These are phyloP conservation scores for Desmophyllum pertusum DNA, from an alignment of 92 coral and sea anemone genomes.

Conservation along the genomic window DNA sequence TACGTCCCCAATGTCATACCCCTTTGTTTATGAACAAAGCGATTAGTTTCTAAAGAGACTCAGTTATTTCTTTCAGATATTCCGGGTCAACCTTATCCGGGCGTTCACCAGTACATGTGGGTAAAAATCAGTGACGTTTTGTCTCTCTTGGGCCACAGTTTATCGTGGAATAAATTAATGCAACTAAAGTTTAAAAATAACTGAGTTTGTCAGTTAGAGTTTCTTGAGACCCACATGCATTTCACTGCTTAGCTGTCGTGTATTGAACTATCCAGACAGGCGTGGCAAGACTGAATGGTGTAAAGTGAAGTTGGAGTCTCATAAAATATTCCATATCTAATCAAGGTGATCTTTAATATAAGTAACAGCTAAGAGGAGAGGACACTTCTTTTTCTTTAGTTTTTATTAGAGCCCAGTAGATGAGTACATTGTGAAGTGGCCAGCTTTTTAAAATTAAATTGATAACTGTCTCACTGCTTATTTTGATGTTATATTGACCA, in stretches of 20 bases:
- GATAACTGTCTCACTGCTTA: not conserved
- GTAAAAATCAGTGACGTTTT: no score
- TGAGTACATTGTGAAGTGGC: not conserved
- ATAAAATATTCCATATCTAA: not conserved
- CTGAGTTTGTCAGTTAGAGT: not conserved
- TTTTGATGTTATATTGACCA: not conserved
- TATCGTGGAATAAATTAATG: not conserved
- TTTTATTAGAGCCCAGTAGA: not conserved
- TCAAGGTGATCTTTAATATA: not conserved
- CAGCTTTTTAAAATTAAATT: not conserved
- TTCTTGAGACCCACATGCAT: not conserved
- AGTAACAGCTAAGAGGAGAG: not conserved
- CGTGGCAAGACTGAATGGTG: not conserved
- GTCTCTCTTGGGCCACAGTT: not conserved
- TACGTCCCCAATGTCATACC: no score
- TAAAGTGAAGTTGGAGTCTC: not conserved
- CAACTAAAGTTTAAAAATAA: not conserved
- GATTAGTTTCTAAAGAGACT: no score
- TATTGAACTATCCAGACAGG: not conserved
- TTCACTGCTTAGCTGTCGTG: not conserved
- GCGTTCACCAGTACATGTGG: no score
- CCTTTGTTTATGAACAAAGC: no score
- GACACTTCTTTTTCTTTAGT: no score
- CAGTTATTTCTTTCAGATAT: no score
- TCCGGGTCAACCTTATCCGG: no score